A percentile compares a stretch with the other conserved stretches of the same genome.
Conservation (phyloP, 2,797 vertebrate species). For the Sarcoramphus papa region DNA sequence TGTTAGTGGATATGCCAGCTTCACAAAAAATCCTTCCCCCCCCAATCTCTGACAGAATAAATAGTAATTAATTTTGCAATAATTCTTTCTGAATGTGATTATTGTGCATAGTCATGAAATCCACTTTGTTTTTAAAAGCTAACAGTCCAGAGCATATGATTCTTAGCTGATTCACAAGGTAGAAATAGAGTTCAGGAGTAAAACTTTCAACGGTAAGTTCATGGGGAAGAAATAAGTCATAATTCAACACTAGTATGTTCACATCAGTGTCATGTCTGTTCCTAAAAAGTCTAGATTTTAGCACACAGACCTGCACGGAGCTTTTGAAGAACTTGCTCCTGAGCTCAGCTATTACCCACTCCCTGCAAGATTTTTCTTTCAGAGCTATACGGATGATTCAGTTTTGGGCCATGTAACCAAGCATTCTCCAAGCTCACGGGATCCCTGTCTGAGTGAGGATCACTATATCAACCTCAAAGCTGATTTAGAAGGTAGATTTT, state of each 20-base stretch:
- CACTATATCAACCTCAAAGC: neutral
- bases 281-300: neutral
- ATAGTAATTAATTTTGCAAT: neutral
- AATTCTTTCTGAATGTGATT: neutral
- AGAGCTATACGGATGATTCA: neutral
- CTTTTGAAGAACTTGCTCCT: neutral
- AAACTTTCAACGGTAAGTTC: neutral
- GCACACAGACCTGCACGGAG: neutral
- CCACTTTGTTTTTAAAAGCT: neutral
- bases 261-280: neutral
- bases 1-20: neutral
- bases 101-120: neutral
- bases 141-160: neutral
- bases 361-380: neutral
- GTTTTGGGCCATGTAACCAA: neutral
- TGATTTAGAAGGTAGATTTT: neutral
- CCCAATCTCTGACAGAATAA: neutral
- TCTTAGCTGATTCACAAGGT: neutral
- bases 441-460: neutral
- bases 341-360: neutral
- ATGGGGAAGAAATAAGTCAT: neutral
- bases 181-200: neutral
- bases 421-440: neutral
- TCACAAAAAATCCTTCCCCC: neutral
- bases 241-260: neutral